phyloP scores from a whole-genome alignment of 2,113 vertebrate genomes.

The Probosciger aterrimus region DNA sequence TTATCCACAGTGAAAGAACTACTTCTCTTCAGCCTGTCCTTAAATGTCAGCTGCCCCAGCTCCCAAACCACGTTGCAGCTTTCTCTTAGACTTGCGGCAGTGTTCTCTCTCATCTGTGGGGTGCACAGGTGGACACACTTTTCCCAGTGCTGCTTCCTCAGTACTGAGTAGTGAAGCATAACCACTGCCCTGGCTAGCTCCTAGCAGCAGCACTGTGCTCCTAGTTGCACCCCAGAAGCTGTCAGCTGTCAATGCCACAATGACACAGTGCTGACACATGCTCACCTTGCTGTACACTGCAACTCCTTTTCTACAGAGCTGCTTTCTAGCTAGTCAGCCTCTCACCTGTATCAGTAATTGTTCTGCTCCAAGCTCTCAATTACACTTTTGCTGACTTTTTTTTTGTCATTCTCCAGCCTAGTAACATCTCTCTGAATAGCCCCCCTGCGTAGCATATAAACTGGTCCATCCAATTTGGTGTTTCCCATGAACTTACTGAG shows the following conservation, averaged over 20 bases:
- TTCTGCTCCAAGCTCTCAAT: neutral
- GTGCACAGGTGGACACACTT: neutral
- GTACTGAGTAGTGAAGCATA: fast-evolving
- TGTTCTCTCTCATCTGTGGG: neutral
- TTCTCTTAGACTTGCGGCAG: neutral
- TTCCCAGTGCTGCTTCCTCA: neutral
- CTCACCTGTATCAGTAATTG: neutral
- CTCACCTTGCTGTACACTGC: neutral
- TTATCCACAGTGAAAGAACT: neutral
- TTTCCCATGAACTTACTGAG: neutral
- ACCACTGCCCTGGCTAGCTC: neutral
- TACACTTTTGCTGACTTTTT: neutral
- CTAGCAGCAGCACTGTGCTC: neutral
- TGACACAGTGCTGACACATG: neutral
- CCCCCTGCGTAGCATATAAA: too few relatives aligned
- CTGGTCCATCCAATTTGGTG: neutral
- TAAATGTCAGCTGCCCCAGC: neutral
- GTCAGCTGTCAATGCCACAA: neutral
- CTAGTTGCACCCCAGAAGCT: neutral
- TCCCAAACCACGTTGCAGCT: neutral
- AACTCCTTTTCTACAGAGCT: neutral
- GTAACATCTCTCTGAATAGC: too few relatives aligned
- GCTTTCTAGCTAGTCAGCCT: neutral
- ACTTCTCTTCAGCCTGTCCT: neutral
- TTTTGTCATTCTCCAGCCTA: neutral